Base-by-base conservation (phyloP, 2,797 vertebrate genomes). In the Anas bahamensis region DNA sequence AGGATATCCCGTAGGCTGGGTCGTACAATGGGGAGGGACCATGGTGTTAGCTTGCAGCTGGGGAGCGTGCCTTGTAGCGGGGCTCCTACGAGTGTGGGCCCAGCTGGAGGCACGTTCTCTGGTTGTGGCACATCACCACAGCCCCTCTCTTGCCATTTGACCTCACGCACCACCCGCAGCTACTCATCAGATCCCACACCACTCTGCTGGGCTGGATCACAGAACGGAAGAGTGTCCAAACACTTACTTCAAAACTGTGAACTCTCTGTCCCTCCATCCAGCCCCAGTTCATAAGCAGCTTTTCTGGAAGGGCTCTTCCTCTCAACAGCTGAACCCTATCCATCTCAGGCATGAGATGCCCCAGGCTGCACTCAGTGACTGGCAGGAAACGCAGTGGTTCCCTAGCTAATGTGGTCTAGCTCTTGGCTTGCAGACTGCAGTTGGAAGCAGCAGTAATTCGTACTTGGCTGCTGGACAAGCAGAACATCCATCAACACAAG, bases 401-500 rank as follows among this genome's bases (percentile, higher is more conserved):
- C 79, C 93, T 17, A 53, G 89, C 74, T 90, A 28, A 93, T 94
- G 94, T 81, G 93, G 90, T 94, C 13, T 75, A 80, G 86, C 70
- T 94, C 87, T 92, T 97, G 94, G 92, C 96, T 95, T 66, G 64
- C 79, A 81, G 63, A 4, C 56, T 37, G 92, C 21, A 46, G 59
- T 22, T 95, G 94, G 93, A 91, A 95, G 48, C 82, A 88, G 89
- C 52, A 93, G 56, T 86, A 93, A 81, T 92, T 95, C 53, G 5
- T 86, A 64, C 90, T 84, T 94, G 94, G 94, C 94, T 88, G 94
- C 88, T 42, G 66, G 84, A 93, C 92, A 95, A 87, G 56, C 35
- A 84, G 82, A 87, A 93, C 76, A 95, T 94, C 90, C 87, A 96
- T 92, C 94, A 95, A 80, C 86, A 89, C 72, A 59, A 88, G 81